phyloP scores from a whole-genome alignment of 2,113 vertebrate species.

The Pelmatolapia mariae region DNA sequence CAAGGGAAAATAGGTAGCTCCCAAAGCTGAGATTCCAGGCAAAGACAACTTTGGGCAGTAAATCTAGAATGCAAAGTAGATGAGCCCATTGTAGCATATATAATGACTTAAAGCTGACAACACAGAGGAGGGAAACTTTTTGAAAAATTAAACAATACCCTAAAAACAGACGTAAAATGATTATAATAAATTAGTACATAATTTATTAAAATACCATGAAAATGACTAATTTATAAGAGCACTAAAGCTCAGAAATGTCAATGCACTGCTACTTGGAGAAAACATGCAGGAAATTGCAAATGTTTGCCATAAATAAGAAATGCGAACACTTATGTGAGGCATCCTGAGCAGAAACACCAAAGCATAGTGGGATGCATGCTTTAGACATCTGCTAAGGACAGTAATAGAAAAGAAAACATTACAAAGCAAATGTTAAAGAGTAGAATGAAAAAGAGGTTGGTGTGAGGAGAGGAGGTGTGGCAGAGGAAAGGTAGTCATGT shows the following conservation, averaged over 20 bases:
- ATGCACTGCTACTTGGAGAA: not conserved
- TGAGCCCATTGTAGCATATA: not conserved
- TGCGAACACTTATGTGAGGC: not conserved
- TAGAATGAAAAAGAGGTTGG: not conserved
- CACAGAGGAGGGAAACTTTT: not conserved
- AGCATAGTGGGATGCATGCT: not conserved
- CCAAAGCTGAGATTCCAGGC: not conserved
- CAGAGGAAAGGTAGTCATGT: not conserved
- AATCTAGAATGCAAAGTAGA: constrained; percentile 28
- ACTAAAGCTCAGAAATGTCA: not conserved
- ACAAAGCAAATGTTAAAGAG: not conserved
- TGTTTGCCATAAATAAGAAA: not conserved
- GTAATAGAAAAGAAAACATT: not conserved
- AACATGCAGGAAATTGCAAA: constrained; percentile 2
- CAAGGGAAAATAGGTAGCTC: constrained; percentile 30
- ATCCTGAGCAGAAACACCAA: not conserved
- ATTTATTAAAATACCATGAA: not conserved
- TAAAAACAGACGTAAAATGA: not conserved
- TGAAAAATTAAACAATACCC: not conserved
- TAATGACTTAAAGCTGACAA: not conserved
- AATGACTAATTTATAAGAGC: not conserved
- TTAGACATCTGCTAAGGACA: not conserved
- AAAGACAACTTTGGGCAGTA: not conserved
- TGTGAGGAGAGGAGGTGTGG: not conserved
- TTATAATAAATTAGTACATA: not conserved